Evolutionary conservation across 2,113 vertebrate species (phyloP), one percentile per base, ranked within the genome.

Genomic region (Macheiramphus alcinus): DNA sequence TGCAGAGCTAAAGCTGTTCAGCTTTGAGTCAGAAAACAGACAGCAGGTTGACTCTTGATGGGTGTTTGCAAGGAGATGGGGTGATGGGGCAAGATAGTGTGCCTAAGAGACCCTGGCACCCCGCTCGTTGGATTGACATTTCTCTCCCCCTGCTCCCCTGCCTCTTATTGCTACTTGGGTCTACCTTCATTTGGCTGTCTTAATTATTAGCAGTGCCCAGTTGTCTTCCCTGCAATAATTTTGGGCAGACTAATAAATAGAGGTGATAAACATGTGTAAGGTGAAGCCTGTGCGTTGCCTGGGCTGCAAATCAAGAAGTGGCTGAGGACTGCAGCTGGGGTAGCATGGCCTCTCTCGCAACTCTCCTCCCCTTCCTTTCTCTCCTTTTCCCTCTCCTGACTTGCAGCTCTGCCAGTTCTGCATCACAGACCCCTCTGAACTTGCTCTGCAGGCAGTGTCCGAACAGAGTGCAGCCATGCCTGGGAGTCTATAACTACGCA

Each of bases 401-500:
- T 87, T 88, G 80, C 78, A 59, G 42, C 34, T 87, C 62, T 65
- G 67, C 52, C 40, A 50, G 76, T 56, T 94, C 29, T 56, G 56
- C 50, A 34, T 63, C 75, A 59, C 5, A 8, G 50, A 65, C 56
- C 84, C 79, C 62, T 94, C 50, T 79, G 92, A 78, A 80, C 47
- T 48, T 61, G 70, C 40, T 86, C 62, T 53, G 62, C 53, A 70
- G 62, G 56, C 34, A 31, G 82, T 16, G 59, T 9, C 15, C 25
- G 81, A 68, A 13, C 0, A 1, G 86, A 92, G 29, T 3, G 1
- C 32, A 94, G 82, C 45, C 31, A 3, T 31, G 42, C 80, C 47
- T 34, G 29, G 66, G 13, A 67, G 19, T 53, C 10, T 76, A 3
- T 31, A 66, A 36, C 13, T 36, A 18, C 1, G 3, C 1, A 0